Base-by-base conservation (phyloP, 2,888 invertebrate genomes). In the Caenorhabditis auriculariae region DNA sequence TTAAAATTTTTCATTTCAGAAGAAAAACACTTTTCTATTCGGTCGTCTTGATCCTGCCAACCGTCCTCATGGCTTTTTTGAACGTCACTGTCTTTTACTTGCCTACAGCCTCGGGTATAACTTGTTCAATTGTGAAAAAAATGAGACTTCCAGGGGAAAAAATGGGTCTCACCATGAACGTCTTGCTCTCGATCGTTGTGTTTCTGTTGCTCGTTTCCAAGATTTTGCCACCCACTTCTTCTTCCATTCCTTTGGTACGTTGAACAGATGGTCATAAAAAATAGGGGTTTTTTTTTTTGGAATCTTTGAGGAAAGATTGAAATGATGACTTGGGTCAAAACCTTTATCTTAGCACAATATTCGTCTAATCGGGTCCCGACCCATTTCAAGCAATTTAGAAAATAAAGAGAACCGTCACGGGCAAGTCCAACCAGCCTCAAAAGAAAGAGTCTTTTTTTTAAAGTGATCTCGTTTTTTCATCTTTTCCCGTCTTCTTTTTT, bases 1-100 rank as follows among this genome's bases (percentile, higher is more conserved):
- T 32, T 9, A n/a, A n/a, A n/a, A n/a, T n/a, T 24, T 15, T 17
- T n/a, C 26, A 7, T 52, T 50, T 45, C 74, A 87, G 96, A 63
- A 87, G 98, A 70, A 98, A 99, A 84, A 96, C 98, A 4, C 86
- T 98, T 59, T 98, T 98, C 86, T 98, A 99, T 85, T 96, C 98
- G 6, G 95, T 98, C 77, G 98, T 98, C 85, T 89, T 98, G 84
- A 95, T 98, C 82, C 88, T 98, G 76, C 98, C 98, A 37, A 96
- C 96, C 32, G 95, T 99, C 64, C 87, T 98, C 74, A 98, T 99
- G 85, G 96, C 96, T 72, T 98, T 99, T 85, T 89, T 99, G 75
- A 95, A 94, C 83, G 94, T 99, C 47, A 88, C 96, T 74, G 96
- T 98, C 60, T 98, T 99, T 85, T 96, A 96, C 83, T 87, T 98